A percentile compares a stretch with the other conserved stretches of the same genome.
Conservation (phyloP, 2,797 vertebrate species). For the Phoebastria nigripes region DNA sequence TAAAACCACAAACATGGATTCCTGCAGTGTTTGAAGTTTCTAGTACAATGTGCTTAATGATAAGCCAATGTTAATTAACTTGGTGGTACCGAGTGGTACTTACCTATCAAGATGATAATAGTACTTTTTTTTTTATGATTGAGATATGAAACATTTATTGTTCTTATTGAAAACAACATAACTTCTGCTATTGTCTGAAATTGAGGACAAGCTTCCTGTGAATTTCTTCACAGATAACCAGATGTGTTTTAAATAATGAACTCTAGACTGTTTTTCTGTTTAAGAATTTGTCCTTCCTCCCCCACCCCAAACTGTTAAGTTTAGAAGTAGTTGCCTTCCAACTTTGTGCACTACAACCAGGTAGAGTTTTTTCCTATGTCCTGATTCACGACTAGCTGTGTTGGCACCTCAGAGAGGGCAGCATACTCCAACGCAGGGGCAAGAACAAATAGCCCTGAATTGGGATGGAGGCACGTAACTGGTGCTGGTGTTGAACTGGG, state of each 20-base stretch:
- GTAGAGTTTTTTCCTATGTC: background rate
- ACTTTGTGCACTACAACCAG: background rate
- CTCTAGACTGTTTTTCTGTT: background rate
- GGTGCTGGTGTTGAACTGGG: background rate
- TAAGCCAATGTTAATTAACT: background rate
- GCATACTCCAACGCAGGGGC: background rate
- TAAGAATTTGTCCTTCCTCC: background rate
- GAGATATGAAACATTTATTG: background rate
- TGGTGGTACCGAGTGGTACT: background rate
- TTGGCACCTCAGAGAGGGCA: background rate
- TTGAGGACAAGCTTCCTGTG: background rate
- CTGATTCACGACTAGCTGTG: background rate
- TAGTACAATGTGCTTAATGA: background rate
- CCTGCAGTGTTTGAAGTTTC: background rate
- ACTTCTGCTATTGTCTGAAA: background rate
- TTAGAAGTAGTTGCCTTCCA: background rate
- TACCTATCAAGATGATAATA: background rate
- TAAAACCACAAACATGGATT: background rate
- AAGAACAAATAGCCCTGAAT: background rate
- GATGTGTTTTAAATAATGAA: background rate
- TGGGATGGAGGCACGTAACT: background rate
- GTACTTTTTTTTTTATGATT: background rate
- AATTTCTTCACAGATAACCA: background rate
- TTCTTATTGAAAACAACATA: background rate
- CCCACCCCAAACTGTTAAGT: too few species aligned